Percentiles rank a stretch among this genome's conserved stretches.
Conservation (phyloP, 2,113 vertebrate genomes). For the Patagioenas fasciata region DNA sequence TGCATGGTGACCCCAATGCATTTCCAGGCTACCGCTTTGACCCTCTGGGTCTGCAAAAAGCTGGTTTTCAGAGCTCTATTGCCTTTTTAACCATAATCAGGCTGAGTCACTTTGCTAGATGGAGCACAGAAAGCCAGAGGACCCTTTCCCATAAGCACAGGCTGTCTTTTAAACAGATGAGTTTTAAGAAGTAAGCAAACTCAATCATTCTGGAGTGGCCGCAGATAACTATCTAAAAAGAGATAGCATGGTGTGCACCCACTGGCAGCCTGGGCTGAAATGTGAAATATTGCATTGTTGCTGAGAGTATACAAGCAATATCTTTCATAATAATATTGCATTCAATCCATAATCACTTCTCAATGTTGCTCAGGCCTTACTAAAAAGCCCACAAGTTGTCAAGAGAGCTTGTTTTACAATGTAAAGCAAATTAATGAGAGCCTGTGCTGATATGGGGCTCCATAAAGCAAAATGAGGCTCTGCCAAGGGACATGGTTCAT, state of each 20-base stretch:
- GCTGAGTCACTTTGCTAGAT: conserved; percentile 6
- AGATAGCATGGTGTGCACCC: not conserved
- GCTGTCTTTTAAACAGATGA: not conserved
- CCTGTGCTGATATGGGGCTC: not conserved
- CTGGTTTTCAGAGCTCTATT: not conserved
- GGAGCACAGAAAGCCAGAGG: conserved; percentile 30
- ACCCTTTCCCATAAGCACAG: not conserved
- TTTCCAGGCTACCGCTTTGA: conserved; percentile 56
- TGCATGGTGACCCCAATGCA: conserved; percentile 9
- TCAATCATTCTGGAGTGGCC: not conserved
- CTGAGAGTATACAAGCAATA: not conserved
- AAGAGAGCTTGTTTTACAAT: not conserved
- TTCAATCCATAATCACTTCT: not conserved
- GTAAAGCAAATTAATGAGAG: not conserved
- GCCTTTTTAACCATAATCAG: conserved; percentile 6
- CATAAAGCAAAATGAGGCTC: fast-evolving
- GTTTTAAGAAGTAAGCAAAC: not conserved
- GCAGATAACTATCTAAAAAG: not conserved
- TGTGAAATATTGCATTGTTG: not conserved
- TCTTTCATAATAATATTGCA: not conserved
- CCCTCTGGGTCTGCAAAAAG: conserved; percentile 32
- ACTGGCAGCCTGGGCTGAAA: not conserved
- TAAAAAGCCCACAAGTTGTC: not conserved
- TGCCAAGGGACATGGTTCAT: not conserved
- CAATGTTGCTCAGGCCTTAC: not conserved